Base-by-base conservation (phyloP, 2,888 invertebrate species). In the Cecidostiba fungosa region DNA sequence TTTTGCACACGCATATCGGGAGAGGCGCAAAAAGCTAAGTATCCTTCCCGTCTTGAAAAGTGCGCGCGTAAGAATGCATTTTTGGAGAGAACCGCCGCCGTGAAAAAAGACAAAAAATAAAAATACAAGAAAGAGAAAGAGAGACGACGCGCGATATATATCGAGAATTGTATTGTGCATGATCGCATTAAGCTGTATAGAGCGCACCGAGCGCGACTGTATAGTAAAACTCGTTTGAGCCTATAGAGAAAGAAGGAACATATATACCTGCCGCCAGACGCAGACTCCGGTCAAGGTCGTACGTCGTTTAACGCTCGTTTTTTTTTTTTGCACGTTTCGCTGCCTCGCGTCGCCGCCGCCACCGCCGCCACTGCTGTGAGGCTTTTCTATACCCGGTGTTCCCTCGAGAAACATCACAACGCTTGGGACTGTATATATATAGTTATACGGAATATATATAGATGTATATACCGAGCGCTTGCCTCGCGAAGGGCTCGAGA, bases 201-300 rank as follows among this genome's bases (percentile, higher is more conserved):
- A 83, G 83, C 77, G 72, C 32, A 43, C 76, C 23, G 73, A 14
- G 26, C 59, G 78, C n/a, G 39, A 77, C 77, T 78, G 36, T 74
- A 43, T 43, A 85, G 86, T 50, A 80, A 87, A 88, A 87, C 84
- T 85, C 78, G 85, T 87, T 87, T 87, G 54, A 86, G 79, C 82
- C 54, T 59, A 59, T 82, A 80, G 54, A 79, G 54, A 79, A 50
- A 77, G 43, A 78, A 39, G 43, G 29, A 66, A 66, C 66, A 43
- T 23, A 36, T 88, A 89, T 88, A 89, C 89, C 89, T 89, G 89
- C 88, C 90, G 90, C 90, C 89, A 90, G 89, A 90, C 91, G 89
- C 92, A 92, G 92, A 90, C 92, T 91, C 90, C 92, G 92, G 92
- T 92, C 92, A 92, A 92, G 92, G 92, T 92, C 92, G 90, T 89